Evolutionary conservation across 2,113 vertebrate genomes (phyloP), one percentile per base, ranked within the genome.

Genomic region (Caloenas nicobarica): DNA sequence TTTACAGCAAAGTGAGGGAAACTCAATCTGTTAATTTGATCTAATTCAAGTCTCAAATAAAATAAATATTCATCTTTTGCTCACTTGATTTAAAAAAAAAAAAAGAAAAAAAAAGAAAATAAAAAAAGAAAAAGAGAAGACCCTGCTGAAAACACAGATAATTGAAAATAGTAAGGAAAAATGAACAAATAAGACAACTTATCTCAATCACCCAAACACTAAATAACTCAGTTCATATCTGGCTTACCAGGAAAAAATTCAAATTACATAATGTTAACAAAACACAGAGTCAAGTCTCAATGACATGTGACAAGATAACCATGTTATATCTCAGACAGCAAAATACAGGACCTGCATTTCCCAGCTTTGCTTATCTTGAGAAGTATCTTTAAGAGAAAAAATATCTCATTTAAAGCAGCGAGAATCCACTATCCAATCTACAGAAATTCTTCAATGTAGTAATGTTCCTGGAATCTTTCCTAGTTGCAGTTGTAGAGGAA

Each of bases 1-100:
- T 88, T 95, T 88, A 83, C 61, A 91, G 33, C 34, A 93, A 96
- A 78, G 34, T 93, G 56, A 97, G 6, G 24, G 46, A 90, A 88
- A 51, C 4, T 42, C 19, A 82, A 78, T 73, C 48, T 28, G 33
- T 73, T 88, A 44, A 92, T 93, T 86, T 93, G 22, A 60, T 93
- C 38, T 80, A 79, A 82, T 72, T 5, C 10, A 81, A 86, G 38
- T 58, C 58, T 92, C 51, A 90, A 77, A 79, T 34, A 87, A 64
- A 73, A 83, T 76, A 94, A 96, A 69, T 9, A 46, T 33, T 53
- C 13, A 64, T 61, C 5, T 90, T 88, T 95, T 70, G 12, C 28
- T 93, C 36, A 69, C 13, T 42, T 29, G 14, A 58, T 34, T 65
- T 7, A 56, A 81, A 68, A 72, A 85, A 34, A 44, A 18, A 72